Conservation (phyloP, 1,140 invertebrate genomes). For the Drosophila navojoa region DNA sequence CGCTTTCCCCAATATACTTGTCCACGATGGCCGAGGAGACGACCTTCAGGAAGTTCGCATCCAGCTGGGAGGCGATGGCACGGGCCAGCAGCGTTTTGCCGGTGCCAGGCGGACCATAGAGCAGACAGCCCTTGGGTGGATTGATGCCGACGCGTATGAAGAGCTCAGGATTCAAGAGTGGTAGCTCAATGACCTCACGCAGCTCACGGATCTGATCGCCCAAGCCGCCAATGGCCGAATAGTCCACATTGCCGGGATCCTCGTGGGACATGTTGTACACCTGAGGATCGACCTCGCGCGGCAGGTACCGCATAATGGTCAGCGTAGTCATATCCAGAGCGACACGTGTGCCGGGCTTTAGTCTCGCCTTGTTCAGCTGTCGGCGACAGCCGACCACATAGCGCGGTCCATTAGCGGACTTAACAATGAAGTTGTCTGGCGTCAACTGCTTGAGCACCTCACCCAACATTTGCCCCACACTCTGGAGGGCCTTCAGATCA, state of each 20-base stretch:
- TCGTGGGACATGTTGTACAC: slow-evolving; percentile 74
- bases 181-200: slow-evolving; percentile 70
- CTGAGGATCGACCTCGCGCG: slow-evolving; percentile 65
- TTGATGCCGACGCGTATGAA: slow-evolving; percentile 99
- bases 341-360: slow-evolving; percentile 65
- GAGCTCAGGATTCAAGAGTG: slow-evolving; percentile 90
- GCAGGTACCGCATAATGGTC: slow-evolving; percentile 68
- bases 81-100: slow-evolving; percentile 97
- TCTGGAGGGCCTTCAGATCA: slow-evolving; percentile 98
- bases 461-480: slow-evolving; percentile 99
- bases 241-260: slow-evolving; percentile 67
- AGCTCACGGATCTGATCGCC: slow-evolving; percentile 66
- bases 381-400: slow-evolving; percentile 68
- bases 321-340: slow-evolving; percentile 64
- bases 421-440: slow-evolving; percentile 93
- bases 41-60: slow-evolving; percentile 99
- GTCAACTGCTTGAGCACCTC: slow-evolving; percentile 99
- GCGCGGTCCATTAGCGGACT: slow-evolving; percentile 63
- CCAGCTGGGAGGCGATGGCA: slow-evolving; percentile 97
- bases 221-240: slow-evolving; percentile 63
- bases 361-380: slow-evolving; percentile 53
- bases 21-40: slow-evolving; percentile 96
- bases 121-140: slow-evolving; percentile 98
- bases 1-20: slow-evolving; percentile 99
- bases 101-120: slow-evolving; percentile 99